A percentile compares a stretch with the other conserved stretches of the same genome.
These are phyloP conservation scores for Drosophila kikkawai DNA, from an alignment of 1,140 invertebrate species.

Conservation along the genomic window DNA sequence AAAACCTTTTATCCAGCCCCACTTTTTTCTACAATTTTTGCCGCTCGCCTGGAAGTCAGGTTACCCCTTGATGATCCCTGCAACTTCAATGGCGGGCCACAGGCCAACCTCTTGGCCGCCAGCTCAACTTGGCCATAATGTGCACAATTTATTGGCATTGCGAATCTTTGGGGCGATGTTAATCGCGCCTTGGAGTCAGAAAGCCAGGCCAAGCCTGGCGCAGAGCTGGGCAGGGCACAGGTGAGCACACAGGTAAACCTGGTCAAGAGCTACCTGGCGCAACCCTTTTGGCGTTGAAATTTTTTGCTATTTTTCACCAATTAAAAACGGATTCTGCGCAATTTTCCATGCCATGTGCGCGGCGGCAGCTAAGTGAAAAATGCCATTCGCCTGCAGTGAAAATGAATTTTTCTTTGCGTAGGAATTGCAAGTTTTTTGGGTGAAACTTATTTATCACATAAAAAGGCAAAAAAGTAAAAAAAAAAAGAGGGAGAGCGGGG, in stretches of 20 bases:
- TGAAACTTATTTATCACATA: slow-evolving; percentile 83
- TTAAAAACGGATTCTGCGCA: slow-evolving; percentile 79
- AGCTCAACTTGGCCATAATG: slow-evolving; percentile 55
- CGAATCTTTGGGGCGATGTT: slow-evolving; percentile 75
- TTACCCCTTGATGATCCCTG: slow-evolving; percentile 36
- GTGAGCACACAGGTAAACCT: slow-evolving; percentile 5
- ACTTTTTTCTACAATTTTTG: slow-evolving; percentile 15
- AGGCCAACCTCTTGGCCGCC: slow-evolving; percentile 32
- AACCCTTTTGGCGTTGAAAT: slow-evolving; percentile 67
- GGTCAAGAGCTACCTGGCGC: slow-evolving; percentile 58
- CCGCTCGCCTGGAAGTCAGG: slow-evolving; percentile 6
- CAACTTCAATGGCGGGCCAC: slow-evolving; percentile 17
- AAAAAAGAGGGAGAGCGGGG: slow-evolving; percentile 22
- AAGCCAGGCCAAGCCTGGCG: not conserved
- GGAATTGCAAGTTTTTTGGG: slow-evolving; percentile 35
- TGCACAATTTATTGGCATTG: slow-evolving; percentile 81
- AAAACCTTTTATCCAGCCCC: not conserved
- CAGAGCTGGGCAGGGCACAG: slow-evolving; percentile 16
- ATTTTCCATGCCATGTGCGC: slow-evolving; percentile 63
- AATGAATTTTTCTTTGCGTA: slow-evolving; percentile 47
- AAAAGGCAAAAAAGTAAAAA: slow-evolving; percentile 65
- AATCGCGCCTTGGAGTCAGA: slow-evolving; percentile 53
- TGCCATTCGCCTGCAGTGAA: slow-evolving; percentile 51
- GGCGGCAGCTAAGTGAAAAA: slow-evolving; percentile 68
- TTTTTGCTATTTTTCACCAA: slow-evolving; percentile 80